phyloP scores from a whole-genome alignment of 2,113 vertebrate species.

The Oreamnos americanus region DNA sequence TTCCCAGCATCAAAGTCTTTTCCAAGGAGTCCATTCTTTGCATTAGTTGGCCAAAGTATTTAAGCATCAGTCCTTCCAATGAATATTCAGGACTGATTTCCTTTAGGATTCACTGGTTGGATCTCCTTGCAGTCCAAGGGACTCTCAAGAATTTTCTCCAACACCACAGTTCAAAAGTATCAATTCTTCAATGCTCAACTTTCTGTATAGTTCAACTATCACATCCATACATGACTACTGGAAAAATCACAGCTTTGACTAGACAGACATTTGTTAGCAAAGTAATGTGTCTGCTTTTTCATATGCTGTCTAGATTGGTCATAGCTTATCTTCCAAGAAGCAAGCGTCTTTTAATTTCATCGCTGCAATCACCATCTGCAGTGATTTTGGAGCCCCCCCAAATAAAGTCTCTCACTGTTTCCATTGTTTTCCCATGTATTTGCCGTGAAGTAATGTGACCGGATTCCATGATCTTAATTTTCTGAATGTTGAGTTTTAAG shows the following conservation, averaged over 20 bases:
- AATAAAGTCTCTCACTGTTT: not conserved
- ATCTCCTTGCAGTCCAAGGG: not conserved
- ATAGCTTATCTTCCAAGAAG: not conserved
- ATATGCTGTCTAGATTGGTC: not conserved
- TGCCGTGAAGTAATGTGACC: not conserved
- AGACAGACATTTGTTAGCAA: not conserved
- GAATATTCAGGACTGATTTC: not conserved
- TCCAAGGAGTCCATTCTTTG: not conserved
- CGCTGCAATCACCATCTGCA: not conserved
- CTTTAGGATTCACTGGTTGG: not conserved
- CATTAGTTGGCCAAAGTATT: not conserved
- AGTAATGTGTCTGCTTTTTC: not conserved
- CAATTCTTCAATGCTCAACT: not conserved
- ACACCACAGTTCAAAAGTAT: not conserved
- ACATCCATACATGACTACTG: not conserved
- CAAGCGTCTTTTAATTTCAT: not conserved
- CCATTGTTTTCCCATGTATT: not conserved
- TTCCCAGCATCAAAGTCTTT: not conserved
- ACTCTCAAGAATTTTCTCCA: not conserved
- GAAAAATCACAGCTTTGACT: not conserved
- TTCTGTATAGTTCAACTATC: not conserved
- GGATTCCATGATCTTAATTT: not conserved
- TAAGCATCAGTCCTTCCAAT: not conserved
- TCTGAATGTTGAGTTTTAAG: not conserved
- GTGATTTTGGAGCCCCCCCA: not conserved